phyloP scores from a whole-genome alignment of 2,797 vertebrate genomes.

The Lagodon rhomboides region DNA sequence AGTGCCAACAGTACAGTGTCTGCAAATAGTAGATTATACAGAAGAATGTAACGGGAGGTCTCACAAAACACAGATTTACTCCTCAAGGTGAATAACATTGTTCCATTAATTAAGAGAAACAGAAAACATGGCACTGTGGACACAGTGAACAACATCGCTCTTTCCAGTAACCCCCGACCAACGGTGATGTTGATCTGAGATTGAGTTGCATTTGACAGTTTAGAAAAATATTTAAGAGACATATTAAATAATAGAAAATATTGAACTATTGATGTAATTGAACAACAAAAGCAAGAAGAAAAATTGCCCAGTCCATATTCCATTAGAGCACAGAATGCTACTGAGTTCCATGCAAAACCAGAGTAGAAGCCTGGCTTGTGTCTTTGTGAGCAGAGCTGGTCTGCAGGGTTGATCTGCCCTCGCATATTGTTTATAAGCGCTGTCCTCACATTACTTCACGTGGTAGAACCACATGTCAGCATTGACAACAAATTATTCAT shows the following conservation, averaged over 20 bases:
- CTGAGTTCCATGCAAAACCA: too few relatives aligned
- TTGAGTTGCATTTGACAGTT: neutral
- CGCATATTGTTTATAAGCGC: neutral
- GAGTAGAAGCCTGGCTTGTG: neutral
- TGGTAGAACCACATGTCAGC: neutral
- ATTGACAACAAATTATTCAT: too few relatives aligned
- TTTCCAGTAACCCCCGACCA: neutral
- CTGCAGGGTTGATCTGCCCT: neutral
- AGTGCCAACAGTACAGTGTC: slow-evolving; percentile 63
- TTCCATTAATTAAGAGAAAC: slow-evolving; percentile 68
- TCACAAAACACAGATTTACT: slow-evolving; percentile 47
- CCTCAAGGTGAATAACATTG: slow-evolving; percentile 65
- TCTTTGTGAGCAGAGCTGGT: neutral
- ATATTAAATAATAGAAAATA: neutral
- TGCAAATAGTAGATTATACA: slow-evolving; percentile 65
- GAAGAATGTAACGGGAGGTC: slow-evolving; percentile 61
- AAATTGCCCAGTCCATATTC: neutral
- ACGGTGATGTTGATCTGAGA: neutral
- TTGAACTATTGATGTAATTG: neutral
- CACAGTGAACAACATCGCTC: neutral
- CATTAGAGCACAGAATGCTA: neutral
- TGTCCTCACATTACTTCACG: neutral
- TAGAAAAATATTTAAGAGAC: neutral
- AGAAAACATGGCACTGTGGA: slow-evolving; percentile 2
- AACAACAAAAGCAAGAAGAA: neutral